These are phyloP conservation scores for silkworm (Bombyx mori) DNA, from an alignment of 1,140 invertebrate species.

Conservation along the genomic window DNA sequence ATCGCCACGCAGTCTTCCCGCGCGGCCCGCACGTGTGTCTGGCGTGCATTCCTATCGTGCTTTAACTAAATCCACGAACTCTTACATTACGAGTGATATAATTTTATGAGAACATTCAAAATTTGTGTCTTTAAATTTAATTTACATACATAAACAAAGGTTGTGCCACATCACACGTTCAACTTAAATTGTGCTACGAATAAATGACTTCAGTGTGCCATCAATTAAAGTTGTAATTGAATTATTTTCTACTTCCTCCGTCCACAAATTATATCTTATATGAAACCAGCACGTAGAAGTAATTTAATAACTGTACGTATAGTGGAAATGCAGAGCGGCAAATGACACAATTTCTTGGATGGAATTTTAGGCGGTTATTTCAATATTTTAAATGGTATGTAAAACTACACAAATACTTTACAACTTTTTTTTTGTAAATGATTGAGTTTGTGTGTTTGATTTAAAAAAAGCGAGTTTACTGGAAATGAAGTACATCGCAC, in stretches of 20 bases:
- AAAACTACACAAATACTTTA: constrained; percentile 12
- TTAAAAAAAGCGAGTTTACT: too few species aligned
- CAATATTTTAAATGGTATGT: constrained; percentile 54
- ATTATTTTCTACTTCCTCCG: constrained; percentile 53
- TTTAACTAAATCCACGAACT: constrained; percentile 30
- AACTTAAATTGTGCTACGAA: constrained; percentile 29
- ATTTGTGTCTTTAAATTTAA: constrained; percentile 21
- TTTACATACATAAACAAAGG: not conserved
- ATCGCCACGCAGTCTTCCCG: constrained; percentile 69
- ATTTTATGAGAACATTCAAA: constrained; percentile 23
- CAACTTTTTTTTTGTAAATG: too few species aligned
- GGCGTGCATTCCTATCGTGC: constrained; percentile 41
- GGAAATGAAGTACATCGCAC: too few species aligned
- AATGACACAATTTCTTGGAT: constrained; percentile 18
- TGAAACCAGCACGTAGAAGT: constrained; percentile 54
- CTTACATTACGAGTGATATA: constrained; percentile 16
- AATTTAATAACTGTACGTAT: constrained; percentile 31
- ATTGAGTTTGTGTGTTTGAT: too few species aligned
- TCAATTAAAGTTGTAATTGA: constrained; percentile 56
- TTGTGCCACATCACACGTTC: constrained; percentile 10
- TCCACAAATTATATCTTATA: constrained; percentile 61
- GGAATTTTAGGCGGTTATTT: constrained; percentile 36
- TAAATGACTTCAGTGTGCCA: constrained; percentile 38
- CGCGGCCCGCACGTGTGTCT: constrained; percentile 62
- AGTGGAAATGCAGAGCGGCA: not conserved